Evolutionary conservation across 1,140 invertebrate species (phyloP).

Genomic region (Anadara kagoshimensis): DNA sequence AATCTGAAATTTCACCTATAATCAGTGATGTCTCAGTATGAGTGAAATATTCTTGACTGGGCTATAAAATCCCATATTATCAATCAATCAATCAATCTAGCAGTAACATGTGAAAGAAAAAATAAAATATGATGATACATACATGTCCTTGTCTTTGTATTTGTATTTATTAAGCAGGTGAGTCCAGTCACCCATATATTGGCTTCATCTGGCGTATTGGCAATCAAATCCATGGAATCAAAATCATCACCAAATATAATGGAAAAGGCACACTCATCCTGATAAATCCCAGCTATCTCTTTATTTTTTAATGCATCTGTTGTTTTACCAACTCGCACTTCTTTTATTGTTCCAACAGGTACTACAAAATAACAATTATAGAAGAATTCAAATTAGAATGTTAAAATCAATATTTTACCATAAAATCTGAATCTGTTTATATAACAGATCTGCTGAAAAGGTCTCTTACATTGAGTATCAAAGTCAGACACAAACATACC

Average conservation of each 20-base stretch:
- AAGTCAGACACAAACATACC: too few relatives aligned
- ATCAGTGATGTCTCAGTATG: too few relatives aligned
- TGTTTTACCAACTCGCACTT: slow-evolving; percentile 79
- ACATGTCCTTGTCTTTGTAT: slow-evolving; percentile 52
- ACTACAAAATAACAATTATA: slow-evolving; percentile 72
- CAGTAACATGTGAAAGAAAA: too few relatives aligned
- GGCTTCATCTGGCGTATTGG: slow-evolving; percentile 79
- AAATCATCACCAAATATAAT: slow-evolving; percentile 80
- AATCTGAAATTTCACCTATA: too few relatives aligned
- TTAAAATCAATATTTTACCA: too few relatives aligned
- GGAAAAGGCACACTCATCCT: slow-evolving; percentile 80
- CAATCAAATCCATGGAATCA: slow-evolving; percentile 79
- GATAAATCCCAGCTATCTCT: slow-evolving; percentile 75
- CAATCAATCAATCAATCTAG: too few relatives aligned
- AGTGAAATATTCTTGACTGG: too few relatives aligned
- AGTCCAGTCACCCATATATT: slow-evolving; percentile 81
- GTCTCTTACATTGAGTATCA: too few relatives aligned
- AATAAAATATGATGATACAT: slow-evolving; percentile 14
- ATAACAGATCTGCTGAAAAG: too few relatives aligned
- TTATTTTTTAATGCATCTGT: slow-evolving; percentile 78
- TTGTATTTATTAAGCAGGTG: slow-evolving; percentile 76
- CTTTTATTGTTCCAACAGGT: slow-evolving; percentile 77
- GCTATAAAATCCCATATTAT: too few relatives aligned
- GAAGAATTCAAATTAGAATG: too few relatives aligned
- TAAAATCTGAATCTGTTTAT: too few relatives aligned